These are phyloP conservation scores for Amblyraja radiata DNA, from an alignment of 2,797 vertebrate species.

Conservation along the genomic window DNA sequence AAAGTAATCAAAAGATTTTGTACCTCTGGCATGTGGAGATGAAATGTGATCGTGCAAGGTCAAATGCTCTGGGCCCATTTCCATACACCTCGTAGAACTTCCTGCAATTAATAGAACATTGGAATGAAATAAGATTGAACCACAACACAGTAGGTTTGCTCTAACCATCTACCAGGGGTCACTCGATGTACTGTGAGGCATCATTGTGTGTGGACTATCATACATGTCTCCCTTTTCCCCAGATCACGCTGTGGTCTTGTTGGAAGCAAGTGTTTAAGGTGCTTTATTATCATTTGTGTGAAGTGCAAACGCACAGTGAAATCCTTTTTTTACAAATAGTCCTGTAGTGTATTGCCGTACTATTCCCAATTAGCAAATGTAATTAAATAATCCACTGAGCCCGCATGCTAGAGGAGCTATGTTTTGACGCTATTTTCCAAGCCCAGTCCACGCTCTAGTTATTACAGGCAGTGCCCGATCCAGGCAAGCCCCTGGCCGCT, in stretches of 20 bases:
- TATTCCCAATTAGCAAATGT: too few species aligned
- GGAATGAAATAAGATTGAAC: neutral
- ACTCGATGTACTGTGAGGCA: neutral
- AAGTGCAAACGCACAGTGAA: too few species aligned
- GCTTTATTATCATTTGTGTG: too few species aligned
- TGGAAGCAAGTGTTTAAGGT: too few species aligned
- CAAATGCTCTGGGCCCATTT: slow-evolving; percentile 59
- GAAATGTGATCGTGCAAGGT: slow-evolving; percentile 65
- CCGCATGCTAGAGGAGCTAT: too few species aligned
- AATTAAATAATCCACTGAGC: too few species aligned
- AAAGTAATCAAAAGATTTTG: neutral
- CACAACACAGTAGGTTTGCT: neutral
- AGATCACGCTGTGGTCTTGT: neutral
- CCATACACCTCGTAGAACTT: slow-evolving; percentile 75
- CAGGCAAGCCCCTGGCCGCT: too few species aligned
- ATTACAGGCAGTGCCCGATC: too few species aligned
- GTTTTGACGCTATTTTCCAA: too few species aligned
- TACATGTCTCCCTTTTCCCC: neutral
- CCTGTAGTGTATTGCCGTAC: too few species aligned
- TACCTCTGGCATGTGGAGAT: slow-evolving; percentile 77
- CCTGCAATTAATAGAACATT: slow-evolving; percentile 52
- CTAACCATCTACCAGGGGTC: neutral
- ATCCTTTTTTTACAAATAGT: too few species aligned
- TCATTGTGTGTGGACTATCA: neutral
- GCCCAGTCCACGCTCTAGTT: too few species aligned